phyloP scores from a whole-genome alignment of 2,797 vertebrate species.

The Mormyrus proboscirostris region DNA sequence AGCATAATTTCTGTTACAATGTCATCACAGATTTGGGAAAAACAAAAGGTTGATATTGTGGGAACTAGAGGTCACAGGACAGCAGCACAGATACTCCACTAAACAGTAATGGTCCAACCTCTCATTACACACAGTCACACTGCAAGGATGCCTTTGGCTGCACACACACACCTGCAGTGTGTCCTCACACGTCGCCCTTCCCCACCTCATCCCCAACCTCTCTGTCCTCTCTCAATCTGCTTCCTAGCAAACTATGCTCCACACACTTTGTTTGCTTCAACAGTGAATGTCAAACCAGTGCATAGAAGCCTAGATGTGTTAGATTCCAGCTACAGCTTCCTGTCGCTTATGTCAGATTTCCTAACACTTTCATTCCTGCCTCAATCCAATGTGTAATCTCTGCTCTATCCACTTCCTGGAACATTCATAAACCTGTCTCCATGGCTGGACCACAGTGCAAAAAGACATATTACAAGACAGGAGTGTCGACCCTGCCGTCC shows the following conservation, averaged over 20 bases:
- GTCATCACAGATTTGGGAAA: background rate
- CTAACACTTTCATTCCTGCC: background rate
- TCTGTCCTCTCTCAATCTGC: background rate
- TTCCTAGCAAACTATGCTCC: background rate
- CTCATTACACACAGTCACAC: background rate
- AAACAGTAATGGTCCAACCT: background rate
- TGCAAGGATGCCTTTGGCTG: constrained; percentile 20
- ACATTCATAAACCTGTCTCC: background rate
- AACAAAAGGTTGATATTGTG: background rate
- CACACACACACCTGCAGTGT: background rate
- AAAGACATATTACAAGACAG: background rate
- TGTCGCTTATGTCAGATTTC: background rate
- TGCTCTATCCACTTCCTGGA: background rate
- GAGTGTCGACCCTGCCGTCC: background rate
- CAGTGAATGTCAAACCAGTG: background rate
- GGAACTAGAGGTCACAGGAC: background rate
- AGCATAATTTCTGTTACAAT: background rate
- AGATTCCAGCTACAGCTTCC: background rate
- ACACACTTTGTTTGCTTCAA: background rate
- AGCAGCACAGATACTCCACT: background rate
- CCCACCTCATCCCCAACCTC: background rate
- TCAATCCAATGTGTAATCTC: background rate
- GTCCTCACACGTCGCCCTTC: background rate
- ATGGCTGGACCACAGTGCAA: background rate
- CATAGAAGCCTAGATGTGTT: background rate